phyloP scores from a whole-genome alignment of 2,797 vertebrate species.

The Macropus fuliginosus region DNA sequence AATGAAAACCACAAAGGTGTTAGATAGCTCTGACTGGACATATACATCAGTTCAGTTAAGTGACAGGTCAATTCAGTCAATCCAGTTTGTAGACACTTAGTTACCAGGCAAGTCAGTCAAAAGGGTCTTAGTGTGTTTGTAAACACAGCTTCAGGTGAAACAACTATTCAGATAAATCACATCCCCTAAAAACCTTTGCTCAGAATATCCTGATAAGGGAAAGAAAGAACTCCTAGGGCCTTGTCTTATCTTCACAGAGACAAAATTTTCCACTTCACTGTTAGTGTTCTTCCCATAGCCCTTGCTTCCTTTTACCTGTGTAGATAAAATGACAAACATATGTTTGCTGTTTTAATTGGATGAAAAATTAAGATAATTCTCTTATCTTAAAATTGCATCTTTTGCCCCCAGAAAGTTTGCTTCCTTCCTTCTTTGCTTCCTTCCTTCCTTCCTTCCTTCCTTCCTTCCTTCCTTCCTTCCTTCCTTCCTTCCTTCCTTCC shows the following conservation, averaged over 20 bases:
- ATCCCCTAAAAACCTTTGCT: not conserved
- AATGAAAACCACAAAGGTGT: not conserved
- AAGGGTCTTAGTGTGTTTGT: not conserved
- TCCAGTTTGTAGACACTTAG: not conserved
- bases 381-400: not conserved
- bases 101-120: not conserved
- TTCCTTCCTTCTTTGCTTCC: too few relatives aligned
- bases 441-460: too few relatives aligned
- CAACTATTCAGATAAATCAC: not conserved
- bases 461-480: not conserved
- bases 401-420: not conserved
- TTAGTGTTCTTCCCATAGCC: not conserved
- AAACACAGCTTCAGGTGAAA: not conserved
- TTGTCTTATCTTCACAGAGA: not conserved
- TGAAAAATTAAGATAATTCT: not conserved
- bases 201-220: not conserved
- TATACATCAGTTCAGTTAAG: not conserved
- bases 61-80: not conserved
- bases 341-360: not conserved
- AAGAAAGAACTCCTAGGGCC: not conserved
- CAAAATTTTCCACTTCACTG: conserved; percentile 17
- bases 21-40: not conserved
- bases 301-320: not conserved
- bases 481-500: too few relatives aligned
- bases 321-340: not conserved